These are phyloP conservation scores for Semnornis frantzii DNA, from an alignment of 2,113 vertebrate species.

Conservation along the genomic window DNA sequence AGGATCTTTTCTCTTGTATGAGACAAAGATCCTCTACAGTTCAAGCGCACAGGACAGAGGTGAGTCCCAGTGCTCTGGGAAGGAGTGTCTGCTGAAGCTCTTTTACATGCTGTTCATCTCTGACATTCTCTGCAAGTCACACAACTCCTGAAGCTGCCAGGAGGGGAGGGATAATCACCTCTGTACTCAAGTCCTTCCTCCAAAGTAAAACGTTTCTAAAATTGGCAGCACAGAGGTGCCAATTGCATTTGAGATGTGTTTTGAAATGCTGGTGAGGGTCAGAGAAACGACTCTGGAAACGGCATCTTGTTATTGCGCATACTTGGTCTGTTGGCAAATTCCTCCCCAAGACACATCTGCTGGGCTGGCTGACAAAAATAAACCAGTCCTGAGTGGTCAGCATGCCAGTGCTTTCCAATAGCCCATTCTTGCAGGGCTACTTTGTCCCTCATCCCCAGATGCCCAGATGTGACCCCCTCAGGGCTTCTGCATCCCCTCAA, in stretches of 20 bases:
- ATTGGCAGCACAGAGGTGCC: neutral
- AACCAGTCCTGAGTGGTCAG: neutral
- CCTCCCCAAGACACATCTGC: neutral
- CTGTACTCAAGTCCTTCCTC: slow-evolving; percentile 26
- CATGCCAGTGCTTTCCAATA: neutral
- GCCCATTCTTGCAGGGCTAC: neutral
- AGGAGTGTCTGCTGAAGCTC: neutral
- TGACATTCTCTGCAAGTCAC: slow-evolving; percentile 5
- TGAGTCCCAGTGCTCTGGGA: neutral
- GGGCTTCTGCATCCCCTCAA: accelerated
- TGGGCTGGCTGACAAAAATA: neutral
- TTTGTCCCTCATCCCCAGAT: neutral
- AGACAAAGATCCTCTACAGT: slow-evolving; percentile 11
- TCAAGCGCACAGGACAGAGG: neutral
- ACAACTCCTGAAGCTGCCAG: slow-evolving; percentile 19
- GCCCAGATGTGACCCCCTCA: neutral
- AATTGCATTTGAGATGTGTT: neutral
- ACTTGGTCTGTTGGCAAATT: neutral
- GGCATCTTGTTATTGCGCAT: neutral
- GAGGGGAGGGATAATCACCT: slow-evolving; percentile 44
- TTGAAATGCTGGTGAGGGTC: slow-evolving; percentile 12
- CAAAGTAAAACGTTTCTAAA: slow-evolving; percentile 54
- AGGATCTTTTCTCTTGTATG: slow-evolving; percentile 19
- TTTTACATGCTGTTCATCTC: slow-evolving; percentile 29
- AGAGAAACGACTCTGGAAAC: slow-evolving; percentile 38